Evolutionary conservation across 2,888 invertebrate genomes (phyloP).

Genomic region (Stenurella melanura): DNA sequence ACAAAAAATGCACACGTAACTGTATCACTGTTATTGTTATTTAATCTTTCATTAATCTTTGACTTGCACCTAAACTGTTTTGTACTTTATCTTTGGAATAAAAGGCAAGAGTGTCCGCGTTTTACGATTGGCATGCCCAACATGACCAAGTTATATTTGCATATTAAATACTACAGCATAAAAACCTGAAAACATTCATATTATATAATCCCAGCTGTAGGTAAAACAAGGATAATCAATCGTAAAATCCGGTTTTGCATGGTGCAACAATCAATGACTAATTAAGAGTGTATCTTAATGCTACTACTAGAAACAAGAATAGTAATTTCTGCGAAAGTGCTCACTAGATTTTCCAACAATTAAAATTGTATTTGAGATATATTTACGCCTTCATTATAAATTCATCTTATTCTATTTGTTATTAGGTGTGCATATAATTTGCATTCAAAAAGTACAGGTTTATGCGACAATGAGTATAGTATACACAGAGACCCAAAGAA

Average conservation of each 20-base stretch:
- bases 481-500: background rate
- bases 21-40: too few relatives aligned
- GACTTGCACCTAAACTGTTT: too few relatives aligned
- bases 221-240: constrained; percentile 7
- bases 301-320: background rate
- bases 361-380: background rate
- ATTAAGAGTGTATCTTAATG: background rate
- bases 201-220: background rate
- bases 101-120: too few relatives aligned
- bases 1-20: too few relatives aligned
- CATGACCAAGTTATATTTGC: background rate
- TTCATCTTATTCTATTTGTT: background rate
- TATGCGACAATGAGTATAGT: background rate
- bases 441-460: background rate
- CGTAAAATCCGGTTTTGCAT: background rate
- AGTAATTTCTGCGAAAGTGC: background rate
- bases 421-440: background rate
- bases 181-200: background rate
- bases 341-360: background rate
- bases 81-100: too few relatives aligned
- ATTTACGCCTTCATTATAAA: background rate
- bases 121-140: too few relatives aligned
- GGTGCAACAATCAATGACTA: background rate
- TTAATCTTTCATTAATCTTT: too few relatives aligned
- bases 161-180: background rate